Base-by-base conservation (phyloP, 2,797 vertebrate genomes). In the Nannoperca obscura region DNA sequence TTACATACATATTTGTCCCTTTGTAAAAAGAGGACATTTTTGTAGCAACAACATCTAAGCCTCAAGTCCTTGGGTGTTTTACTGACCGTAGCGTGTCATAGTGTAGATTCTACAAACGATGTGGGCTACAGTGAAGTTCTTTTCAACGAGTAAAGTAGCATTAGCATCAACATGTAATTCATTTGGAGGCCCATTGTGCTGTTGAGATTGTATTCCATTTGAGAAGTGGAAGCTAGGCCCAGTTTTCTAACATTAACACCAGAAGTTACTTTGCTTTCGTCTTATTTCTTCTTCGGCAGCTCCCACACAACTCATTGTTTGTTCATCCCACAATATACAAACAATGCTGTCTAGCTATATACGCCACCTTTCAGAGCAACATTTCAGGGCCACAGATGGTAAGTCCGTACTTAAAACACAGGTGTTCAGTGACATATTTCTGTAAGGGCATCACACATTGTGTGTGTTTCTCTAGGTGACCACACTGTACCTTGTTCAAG, bases 401-500 rank as follows among this genome's bases (percentile, higher is more conserved):
- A 3, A 55, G 0, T 42, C 32, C 9, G 1, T 50, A 12, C 22
- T 46, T 27, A 24, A 11, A 52, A 24, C 19, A 24, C 1, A 12
- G 12, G 36, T 42, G 12, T 44, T 68, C 27, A 46, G 27, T n/a
- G 24, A 42, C 13, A 24, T 13, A 9, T 62, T 46, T 42, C 50
- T 24, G 12, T 19, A 13, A 20, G 2, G 15, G 20, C 30, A 22
- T 42, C 5, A 50, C 17, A 71, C 32, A 7, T 34, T 13, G 47
- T 67, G 12, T 80, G 44, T 87, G 42, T 79, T 38, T 78, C 34
- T 71, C 27, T 72, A 99, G 98, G 97, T 95, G 40, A 96, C 88
- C 0, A 95, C 95, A 71, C 90, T 99, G 13, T 99, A 98, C 71
- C 78, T 96, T 2, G 94, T 97, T 52, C 98, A 99, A 83, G 92